Conservation (phyloP, 2,888 invertebrate species). For the Eudemis profundana region DNA sequence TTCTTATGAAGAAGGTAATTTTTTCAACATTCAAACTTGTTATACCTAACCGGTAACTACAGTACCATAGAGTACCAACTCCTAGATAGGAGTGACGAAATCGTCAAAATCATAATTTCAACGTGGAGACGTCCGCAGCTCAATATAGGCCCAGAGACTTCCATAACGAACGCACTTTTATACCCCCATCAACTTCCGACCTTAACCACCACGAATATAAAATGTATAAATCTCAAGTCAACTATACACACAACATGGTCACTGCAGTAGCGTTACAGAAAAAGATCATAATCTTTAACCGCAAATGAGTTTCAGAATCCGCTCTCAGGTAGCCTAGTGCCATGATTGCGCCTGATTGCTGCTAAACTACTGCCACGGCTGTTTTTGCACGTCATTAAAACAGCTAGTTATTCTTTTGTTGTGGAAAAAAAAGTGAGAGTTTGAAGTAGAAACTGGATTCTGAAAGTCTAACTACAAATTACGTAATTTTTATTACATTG, state of each 20-base stretch:
- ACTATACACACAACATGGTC: background rate
- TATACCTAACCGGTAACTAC: too few relatives aligned
- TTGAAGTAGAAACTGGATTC: background rate
- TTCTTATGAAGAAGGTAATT: too few relatives aligned
- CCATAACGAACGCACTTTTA: too few relatives aligned
- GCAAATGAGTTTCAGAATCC: slow-evolving; percentile 77
- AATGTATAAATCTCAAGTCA: background rate
- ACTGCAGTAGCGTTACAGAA: slow-evolving; percentile 23
- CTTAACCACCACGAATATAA: too few relatives aligned
- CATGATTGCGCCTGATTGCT: slow-evolving; percentile 78
- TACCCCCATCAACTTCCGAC: too few relatives aligned
- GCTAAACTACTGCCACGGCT: slow-evolving; percentile 66
- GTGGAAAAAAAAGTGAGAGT: slow-evolving; percentile 12
- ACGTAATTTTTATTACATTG: background rate
- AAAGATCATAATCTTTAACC: slow-evolving; percentile 69
- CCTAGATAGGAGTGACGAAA: too few relatives aligned
- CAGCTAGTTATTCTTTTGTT: slow-evolving; percentile 48
- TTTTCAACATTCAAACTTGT: too few relatives aligned
- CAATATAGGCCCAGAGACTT: too few relatives aligned
- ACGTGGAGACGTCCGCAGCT: too few relatives aligned
- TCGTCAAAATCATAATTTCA: too few relatives aligned
- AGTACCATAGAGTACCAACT: too few relatives aligned
- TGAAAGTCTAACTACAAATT: background rate
- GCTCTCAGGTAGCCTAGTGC: slow-evolving; percentile 62
- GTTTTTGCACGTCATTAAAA: slow-evolving; percentile 66